Evolutionary conservation across 2,888 invertebrate genomes (phyloP), one percentile per base, ranked within the genome.

Genomic region (Troilus luridus): DNA sequence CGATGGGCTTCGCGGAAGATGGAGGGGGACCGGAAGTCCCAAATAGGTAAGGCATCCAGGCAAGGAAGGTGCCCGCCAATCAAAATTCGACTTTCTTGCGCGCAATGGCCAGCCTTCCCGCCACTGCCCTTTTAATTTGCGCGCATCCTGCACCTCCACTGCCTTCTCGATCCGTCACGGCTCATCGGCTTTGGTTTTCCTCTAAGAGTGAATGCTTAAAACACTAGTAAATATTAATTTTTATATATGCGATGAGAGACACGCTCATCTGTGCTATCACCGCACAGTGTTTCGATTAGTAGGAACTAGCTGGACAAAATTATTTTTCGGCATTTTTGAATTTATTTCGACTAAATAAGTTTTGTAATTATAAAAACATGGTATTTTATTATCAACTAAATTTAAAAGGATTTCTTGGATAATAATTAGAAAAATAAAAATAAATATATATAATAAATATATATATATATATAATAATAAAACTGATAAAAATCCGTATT

Each of bases 41-140:
- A 85, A 85, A 85, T 85, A 85, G 85, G 85, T 85, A 85, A 85
- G 85, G 85, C 85, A 85, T 85, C 54, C 85, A 56, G 56, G 56
- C 56, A 85, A 54, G n/a, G 85, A 85, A 85, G 56, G 85, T 85
- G 85, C 14, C 85, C 17, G 85, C 56, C 85, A 85, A 85, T 85
- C 56, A 58, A 56, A 85, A 56, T 85, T 85, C 85, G 21, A 58
- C 56, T 85, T 56, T 85, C 56, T 54, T n/a, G 85, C 85, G 56
- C 85, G 85, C 56, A 58, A 85, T 85, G 85, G 85, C 56, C 85
- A 14, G 10, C 11, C 85, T 85, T 56, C 85, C 85, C 56, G 85
- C 85, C 85, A 85, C 85, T 85, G 56, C 72, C 19, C 56, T 56
- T 56, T 21, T 85, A 85, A 56, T 85, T n/a, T n/a, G 56, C n/a